Conservation (phyloP, 2,888 invertebrate genomes). For the Myopa testacea region DNA sequence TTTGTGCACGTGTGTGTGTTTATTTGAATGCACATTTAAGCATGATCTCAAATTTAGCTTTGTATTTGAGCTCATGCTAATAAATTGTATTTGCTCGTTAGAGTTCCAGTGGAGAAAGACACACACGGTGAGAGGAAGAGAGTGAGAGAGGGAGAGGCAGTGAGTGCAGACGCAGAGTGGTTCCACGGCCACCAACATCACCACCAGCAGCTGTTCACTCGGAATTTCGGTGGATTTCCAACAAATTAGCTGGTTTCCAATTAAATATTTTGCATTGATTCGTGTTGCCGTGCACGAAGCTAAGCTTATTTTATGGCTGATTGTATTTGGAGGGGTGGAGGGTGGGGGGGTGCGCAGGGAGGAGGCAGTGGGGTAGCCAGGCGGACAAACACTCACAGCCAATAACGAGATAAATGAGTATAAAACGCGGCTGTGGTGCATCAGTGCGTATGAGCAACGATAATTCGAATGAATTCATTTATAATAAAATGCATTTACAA, state of each 20-base stretch:
- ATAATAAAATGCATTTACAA: background rate
- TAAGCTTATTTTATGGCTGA: background rate
- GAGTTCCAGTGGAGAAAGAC: too few relatives aligned
- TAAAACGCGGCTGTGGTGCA: background rate
- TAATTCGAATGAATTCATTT: background rate
- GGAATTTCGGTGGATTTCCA: conserved; percentile 7
- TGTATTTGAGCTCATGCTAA: too few relatives aligned
- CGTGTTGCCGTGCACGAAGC: conserved; percentile 1
- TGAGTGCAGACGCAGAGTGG: too few relatives aligned
- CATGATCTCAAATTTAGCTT: too few relatives aligned
- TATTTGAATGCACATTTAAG: too few relatives aligned
- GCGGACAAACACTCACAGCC: too few relatives aligned
- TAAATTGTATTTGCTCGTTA: too few relatives aligned
- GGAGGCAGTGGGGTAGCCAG: background rate
- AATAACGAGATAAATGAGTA: too few relatives aligned
- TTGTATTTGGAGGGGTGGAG: background rate
- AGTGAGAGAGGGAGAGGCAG: too few relatives aligned
- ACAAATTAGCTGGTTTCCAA: conserved; percentile 24
- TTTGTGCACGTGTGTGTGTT: background rate
- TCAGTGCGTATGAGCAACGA: conserved; percentile 4
- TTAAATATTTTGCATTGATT: conserved; percentile 23
- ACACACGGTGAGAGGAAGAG: too few relatives aligned
- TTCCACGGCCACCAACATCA: too few relatives aligned
- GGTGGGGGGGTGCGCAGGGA: background rate
- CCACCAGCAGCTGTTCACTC: background rate